Conservation (phyloP, 2,113 vertebrate species). For the Anoplopoma fimbria region DNA sequence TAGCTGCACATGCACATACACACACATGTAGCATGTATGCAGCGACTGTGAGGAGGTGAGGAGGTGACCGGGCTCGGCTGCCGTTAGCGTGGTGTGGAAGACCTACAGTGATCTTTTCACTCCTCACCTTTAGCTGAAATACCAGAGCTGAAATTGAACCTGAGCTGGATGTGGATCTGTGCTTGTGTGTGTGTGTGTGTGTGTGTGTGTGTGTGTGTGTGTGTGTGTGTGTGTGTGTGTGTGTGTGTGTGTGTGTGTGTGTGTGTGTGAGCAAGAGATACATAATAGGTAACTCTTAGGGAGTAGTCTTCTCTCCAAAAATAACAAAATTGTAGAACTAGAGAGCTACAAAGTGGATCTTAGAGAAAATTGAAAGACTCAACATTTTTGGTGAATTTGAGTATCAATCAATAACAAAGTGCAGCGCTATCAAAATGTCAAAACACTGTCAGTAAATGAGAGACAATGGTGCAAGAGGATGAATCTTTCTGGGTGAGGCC, state of each 20-base stretch:
- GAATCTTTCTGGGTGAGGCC: too few species aligned
- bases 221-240: background rate
- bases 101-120: conserved; percentile 66
- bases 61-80: conserved; percentile 17
- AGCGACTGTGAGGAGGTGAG: conserved; percentile 25
- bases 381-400: background rate
- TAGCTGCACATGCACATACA: conserved; percentile 26
- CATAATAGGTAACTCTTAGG: background rate
- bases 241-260: background rate
- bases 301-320: background rate
- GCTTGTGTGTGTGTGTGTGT: background rate
- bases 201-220: background rate
- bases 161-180: conserved; percentile 1
- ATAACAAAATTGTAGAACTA: background rate
- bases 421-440: too few species aligned
- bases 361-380: background rate
- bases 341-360: background rate
- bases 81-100: conserved; percentile 24
- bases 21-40: conserved; percentile 10
- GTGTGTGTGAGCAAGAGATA: background rate
- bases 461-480: too few species aligned
- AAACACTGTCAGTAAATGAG: too few species aligned
- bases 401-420: background rate
- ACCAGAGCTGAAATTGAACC: conserved; percentile 47
- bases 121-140: conserved; percentile 55